These are phyloP conservation scores for Drosophila truncata DNA, from an alignment of 1,140 invertebrate species.

Conservation along the genomic window DNA sequence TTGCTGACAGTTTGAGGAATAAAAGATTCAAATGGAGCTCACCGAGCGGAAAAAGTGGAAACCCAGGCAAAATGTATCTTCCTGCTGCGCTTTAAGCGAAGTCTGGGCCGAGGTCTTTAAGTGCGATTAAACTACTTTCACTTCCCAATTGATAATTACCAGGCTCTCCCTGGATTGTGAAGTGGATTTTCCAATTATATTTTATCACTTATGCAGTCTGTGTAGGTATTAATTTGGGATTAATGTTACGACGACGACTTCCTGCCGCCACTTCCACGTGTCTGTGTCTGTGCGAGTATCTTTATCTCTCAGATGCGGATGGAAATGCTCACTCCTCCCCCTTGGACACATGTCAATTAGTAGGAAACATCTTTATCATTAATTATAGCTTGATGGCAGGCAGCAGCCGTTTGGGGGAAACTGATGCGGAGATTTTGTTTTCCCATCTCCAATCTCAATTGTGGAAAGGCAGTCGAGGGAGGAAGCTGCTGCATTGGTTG, in stretches of 20 bases:
- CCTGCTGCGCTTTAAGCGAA: slow-evolving; percentile 10
- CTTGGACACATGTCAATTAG: slow-evolving; percentile 49
- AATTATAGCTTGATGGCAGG: slow-evolving; percentile 43
- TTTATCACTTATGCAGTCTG: slow-evolving; percentile 59
- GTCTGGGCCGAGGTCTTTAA: slow-evolving; percentile 3
- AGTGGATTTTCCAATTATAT: slow-evolving; percentile 69
- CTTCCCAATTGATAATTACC: slow-evolving; percentile 35
- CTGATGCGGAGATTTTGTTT: slow-evolving; percentile 18
- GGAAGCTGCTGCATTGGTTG: slow-evolving; percentile 25
- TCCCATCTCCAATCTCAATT: slow-evolving; percentile 19
- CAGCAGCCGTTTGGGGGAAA: not conserved
- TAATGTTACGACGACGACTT: slow-evolving; percentile 31
- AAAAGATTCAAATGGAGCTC: slow-evolving; percentile 56
- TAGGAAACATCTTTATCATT: slow-evolving; percentile 63
- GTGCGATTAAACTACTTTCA: slow-evolving; percentile 9
- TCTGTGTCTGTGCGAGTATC: slow-evolving; percentile 5
- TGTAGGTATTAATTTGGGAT: slow-evolving; percentile 54
- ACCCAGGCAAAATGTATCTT: slow-evolving; percentile 15
- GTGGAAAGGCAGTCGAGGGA: slow-evolving; percentile 1
- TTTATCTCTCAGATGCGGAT: slow-evolving; percentile 4
- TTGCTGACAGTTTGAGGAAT: slow-evolving; percentile 56
- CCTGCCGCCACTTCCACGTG: slow-evolving; percentile 43
- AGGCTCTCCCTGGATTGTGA: slow-evolving; percentile 20
- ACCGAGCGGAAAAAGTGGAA: slow-evolving; percentile 28
- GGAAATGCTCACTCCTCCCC: not conserved